Conservation (phyloP, 2,113 vertebrate species). For the Oophaga pumilio region DNA sequence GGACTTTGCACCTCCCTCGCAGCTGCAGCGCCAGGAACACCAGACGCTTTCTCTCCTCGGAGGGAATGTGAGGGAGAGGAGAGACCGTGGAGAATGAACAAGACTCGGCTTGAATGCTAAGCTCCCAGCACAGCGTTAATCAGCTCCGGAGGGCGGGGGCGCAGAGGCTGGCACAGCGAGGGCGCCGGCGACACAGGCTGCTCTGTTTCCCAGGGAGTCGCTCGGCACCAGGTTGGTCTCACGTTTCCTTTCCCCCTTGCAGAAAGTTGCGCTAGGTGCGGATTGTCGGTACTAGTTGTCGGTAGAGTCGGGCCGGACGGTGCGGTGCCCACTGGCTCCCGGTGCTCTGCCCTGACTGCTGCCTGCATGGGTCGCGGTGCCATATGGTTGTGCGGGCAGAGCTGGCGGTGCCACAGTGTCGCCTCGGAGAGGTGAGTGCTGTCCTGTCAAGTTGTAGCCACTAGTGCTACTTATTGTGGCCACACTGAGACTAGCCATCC, state of each 20-base stretch:
- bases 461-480: background rate
- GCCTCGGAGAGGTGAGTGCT: background rate
- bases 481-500: no score
- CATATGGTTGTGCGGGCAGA: slow-evolving; percentile 1
- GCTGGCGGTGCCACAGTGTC: background rate
- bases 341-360: background rate
- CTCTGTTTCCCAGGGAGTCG: slow-evolving; percentile 47
- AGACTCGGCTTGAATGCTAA: slow-evolving; percentile 27
- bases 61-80: slow-evolving; percentile 40
- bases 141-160: background rate
- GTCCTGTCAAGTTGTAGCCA: background rate
- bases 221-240: slow-evolving; percentile 20
- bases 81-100: slow-evolving; percentile 7
- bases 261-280: slow-evolving; percentile 29
- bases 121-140: background rate
- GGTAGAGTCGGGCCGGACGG: background rate
- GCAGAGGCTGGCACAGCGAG: background rate
- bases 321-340: slow-evolving; percentile 18
- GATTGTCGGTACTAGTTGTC: no score
- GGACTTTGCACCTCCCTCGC: slow-evolving; percentile 48
- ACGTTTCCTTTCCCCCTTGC: background rate
- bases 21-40: slow-evolving; percentile 26
- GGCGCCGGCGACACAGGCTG: slow-evolving; percentile 21
- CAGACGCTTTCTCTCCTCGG: slow-evolving; percentile 19
- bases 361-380: background rate